A percentile compares a stretch with the other conserved stretches of the same genome.
Evolutionary conservation across 2,113 vertebrate genomes (phyloP).

Genomic region (Protobothrops flavoviridis): DNA sequence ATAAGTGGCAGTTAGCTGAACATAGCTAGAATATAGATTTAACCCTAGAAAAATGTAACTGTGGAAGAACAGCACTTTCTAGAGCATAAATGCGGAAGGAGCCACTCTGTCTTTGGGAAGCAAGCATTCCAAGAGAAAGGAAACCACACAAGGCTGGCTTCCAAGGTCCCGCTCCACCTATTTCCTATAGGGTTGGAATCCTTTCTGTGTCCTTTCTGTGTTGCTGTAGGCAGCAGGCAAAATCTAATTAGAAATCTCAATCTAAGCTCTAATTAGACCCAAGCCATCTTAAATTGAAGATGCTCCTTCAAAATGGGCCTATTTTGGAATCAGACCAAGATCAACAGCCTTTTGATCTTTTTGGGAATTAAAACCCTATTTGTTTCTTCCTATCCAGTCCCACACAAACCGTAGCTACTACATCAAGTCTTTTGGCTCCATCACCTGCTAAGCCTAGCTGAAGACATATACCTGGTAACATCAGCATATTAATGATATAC

Average conservation of each 20-base stretch:
- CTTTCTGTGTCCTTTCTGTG: neutral
- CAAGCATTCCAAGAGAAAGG: neutral
- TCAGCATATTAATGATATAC: neutral
- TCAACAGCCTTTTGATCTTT: neutral
- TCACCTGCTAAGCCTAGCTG: neutral
- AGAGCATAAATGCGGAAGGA: neutral
- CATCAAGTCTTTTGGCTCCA: neutral
- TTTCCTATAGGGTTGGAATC: neutral
- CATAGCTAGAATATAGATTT: neutral
- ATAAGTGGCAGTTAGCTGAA: neutral
- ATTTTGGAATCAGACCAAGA: neutral
- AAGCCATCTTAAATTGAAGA: neutral
- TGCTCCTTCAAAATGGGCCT: neutral
- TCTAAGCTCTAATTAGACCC: too few relatives aligned
- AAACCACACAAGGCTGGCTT: neutral
- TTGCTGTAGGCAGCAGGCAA: neutral
- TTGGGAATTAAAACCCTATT: neutral
- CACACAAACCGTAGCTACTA: neutral
- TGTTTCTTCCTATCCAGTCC: neutral
- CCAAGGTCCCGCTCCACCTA: neutral
- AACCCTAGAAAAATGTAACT: neutral
- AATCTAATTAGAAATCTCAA: too few relatives aligned
- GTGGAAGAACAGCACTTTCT: neutral
- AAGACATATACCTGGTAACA: neutral
- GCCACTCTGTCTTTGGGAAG: neutral